Base-by-base conservation (phyloP, 2,888 invertebrate species). In the Dyspetes luteomarginatus region DNA sequence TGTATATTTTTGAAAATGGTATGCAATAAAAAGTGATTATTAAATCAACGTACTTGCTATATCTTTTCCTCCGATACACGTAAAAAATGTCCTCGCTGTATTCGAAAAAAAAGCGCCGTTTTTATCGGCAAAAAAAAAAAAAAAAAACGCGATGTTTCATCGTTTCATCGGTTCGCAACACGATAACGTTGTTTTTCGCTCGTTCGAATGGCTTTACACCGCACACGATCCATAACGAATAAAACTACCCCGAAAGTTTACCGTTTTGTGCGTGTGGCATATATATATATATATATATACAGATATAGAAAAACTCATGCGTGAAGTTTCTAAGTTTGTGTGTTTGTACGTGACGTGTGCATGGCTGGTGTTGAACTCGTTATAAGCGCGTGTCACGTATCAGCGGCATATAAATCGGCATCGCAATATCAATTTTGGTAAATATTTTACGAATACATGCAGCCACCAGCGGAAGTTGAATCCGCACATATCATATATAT, bases 341-440 rank as follows among this genome's bases (percentile, higher is more conserved):
- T 7, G 26, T 36, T 17, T 30, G 58, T 22, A 17, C 22, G 9
- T 17, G 28, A n/a, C n/a, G n/a, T n/a, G n/a, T n/a, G 9, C 22
- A 17, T 19, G 50, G 17, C 50, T 17, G 69, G 36, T 43, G 56
- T 43, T 15, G 56, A 36, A 68, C 56, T 76, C 62, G 75, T 83
- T n/a, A n/a, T 76, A 78, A 75, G 56, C 75, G 48, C 68, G 67
- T 68, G 72, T 76, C 24, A 80, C 67, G 69, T 64, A 75, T 65
- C 78, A 50, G 45, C 45, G 28, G 67, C 65, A 67, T 84, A 79
- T 85, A 81, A 81, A 84, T 82, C 78, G 79, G 76, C 69, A 52
- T n/a, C n/a, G 75, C 83, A 80, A 83, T 86, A 84, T 86, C 84
- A 84, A 85, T 85, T 83, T 83, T 56, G 81, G 75, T 81, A 79